Conservation (phyloP, 2,113 vertebrate genomes). For the Indri indri region DNA sequence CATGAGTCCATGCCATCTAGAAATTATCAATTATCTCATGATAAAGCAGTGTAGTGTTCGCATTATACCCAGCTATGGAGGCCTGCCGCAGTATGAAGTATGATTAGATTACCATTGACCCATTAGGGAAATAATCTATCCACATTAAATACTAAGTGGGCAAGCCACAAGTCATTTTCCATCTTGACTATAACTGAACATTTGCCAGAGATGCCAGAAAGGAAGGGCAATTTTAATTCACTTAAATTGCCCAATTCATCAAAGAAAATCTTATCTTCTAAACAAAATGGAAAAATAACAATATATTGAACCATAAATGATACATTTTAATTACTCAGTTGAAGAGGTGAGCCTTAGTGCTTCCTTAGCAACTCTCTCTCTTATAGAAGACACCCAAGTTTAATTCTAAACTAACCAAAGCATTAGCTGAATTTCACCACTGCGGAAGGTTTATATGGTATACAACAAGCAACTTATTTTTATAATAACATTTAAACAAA, state of each 20-base stretch:
- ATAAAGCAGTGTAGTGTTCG: background rate
- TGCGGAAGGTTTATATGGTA: background rate
- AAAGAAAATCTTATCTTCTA: background rate
- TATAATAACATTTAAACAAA: background rate
- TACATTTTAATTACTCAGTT: background rate
- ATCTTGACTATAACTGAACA: background rate
- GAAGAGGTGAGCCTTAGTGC: background rate
- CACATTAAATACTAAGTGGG: background rate
- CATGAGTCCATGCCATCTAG: background rate
- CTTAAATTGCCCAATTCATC: background rate
- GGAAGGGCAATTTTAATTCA: background rate
- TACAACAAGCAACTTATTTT: background rate
- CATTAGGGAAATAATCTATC: background rate
- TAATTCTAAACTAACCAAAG: background rate
- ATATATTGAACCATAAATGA: background rate
- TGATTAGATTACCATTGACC: slow-evolving; percentile 1
- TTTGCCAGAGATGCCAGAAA: slow-evolving; percentile 10
- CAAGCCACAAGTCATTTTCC: background rate
- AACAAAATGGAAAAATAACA: background rate
- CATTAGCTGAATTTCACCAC: background rate
- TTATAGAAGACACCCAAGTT: background rate
- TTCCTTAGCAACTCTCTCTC: background rate
- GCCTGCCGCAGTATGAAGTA: background rate
- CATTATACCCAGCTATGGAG: background rate
- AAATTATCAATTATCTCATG: slow-evolving; percentile 20